Evolutionary conservation across 2,797 vertebrate genomes (phyloP).

Genomic region (Botia kubotai): DNA sequence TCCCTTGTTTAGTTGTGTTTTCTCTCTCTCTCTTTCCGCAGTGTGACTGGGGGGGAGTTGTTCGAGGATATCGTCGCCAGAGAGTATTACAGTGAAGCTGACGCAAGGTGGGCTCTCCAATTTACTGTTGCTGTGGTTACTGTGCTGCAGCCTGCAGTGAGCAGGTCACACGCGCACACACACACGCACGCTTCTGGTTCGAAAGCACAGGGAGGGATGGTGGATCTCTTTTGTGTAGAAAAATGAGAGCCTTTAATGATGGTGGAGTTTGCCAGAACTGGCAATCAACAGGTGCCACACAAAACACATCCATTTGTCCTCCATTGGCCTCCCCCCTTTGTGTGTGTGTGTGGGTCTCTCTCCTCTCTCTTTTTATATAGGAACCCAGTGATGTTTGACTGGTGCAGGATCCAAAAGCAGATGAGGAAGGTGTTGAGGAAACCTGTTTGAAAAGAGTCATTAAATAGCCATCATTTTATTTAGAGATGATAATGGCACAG

Average conservation of each 20-base stretch:
- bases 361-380: too few species aligned
- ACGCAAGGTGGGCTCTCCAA: constrained; percentile 85
- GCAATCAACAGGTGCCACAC: constrained; percentile 55
- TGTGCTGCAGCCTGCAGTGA: constrained; percentile 51
- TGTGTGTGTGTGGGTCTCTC: not conserved
- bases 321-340: not conserved
- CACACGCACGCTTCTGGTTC: constrained; percentile 18
- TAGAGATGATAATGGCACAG: not conserved
- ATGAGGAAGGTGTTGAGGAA: not conserved
- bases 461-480: not conserved
- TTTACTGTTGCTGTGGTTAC: constrained; percentile 66
- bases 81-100: constrained; percentile 97
- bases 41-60: constrained; percentile 94
- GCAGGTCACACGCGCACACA: constrained; percentile 21
- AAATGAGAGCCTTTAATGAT: constrained; percentile 55
- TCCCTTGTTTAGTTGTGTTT: constrained; percentile 13
- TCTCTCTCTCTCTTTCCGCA: constrained; percentile 64
- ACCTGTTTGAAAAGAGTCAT: not conserved
- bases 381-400: too few species aligned
- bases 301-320: constrained; percentile 28
- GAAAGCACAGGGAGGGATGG: constrained; percentile 44
- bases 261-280: constrained; percentile 46
- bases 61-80: constrained; percentile 98
- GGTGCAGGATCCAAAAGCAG: not conserved
- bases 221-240: constrained; percentile 43